phyloP scores from a whole-genome alignment of 2,113 vertebrate species.

The Neodontobutis hainanensis region DNA sequence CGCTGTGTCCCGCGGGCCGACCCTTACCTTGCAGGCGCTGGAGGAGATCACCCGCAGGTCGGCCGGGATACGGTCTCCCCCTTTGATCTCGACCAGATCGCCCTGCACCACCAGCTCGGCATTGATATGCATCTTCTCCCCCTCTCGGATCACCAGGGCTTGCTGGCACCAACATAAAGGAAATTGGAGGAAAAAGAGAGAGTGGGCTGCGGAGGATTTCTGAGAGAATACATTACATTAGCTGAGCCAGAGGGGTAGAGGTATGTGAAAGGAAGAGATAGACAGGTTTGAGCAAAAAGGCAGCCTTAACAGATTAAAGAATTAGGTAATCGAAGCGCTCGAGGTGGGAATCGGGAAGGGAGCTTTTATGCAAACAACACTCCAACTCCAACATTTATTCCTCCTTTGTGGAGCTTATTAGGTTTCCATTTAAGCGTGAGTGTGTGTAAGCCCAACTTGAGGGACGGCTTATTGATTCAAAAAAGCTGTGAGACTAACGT shows the following conservation, averaged over 20 bases:
- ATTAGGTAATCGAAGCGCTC: constrained; percentile 61
- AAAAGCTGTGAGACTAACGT: constrained; percentile 35
- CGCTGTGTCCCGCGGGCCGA: not conserved
- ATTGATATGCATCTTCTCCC: constrained; percentile 88
- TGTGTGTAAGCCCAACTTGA: constrained; percentile 56
- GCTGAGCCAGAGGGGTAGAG: constrained; percentile 32
- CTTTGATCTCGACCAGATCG: constrained; percentile 94
- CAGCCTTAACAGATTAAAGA: constrained; percentile 68
- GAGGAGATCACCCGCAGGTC: constrained; percentile 87
- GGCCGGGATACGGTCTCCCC: constrained; percentile 88
- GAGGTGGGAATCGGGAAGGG: constrained; percentile 55
- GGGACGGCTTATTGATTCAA: constrained; percentile 59
- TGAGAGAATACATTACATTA: constrained; percentile 24
- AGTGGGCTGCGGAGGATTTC: constrained; percentile 4
- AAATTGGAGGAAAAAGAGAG: constrained; percentile 49
- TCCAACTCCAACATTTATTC: constrained; percentile 63
- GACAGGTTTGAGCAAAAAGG: constrained; percentile 24
- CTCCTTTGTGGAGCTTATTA: constrained; percentile 64
- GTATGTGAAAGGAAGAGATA: constrained; percentile 52
- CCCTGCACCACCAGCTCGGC: constrained; percentile 88
- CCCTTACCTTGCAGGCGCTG: constrained; percentile 86
- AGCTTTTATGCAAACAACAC: constrained; percentile 68
- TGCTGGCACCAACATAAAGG: constrained; percentile 78
- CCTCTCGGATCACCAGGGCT: constrained; percentile 90
- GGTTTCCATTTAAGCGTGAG: constrained; percentile 58